These are phyloP conservation scores for Cyanocitta stelleri DNA, from an alignment of 2,113 vertebrate species.

Conservation along the genomic window DNA sequence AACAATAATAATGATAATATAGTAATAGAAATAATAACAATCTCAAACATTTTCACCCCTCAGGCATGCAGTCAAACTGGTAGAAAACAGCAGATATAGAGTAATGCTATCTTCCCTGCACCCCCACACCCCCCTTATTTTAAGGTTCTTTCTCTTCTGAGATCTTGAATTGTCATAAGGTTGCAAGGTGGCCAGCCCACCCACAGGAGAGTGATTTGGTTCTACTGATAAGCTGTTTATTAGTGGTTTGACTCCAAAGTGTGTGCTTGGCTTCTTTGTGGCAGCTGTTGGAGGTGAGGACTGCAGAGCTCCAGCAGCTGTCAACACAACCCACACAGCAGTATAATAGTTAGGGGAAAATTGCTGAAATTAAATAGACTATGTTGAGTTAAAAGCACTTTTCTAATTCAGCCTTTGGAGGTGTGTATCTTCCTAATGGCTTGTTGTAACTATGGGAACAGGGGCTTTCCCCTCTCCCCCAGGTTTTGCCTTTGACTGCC, in stretches of 20 bases:
- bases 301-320: neutral
- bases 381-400: constrained; percentile 13
- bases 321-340: neutral
- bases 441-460: constrained; percentile 68
- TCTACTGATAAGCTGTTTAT: neutral
- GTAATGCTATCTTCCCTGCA: neutral
- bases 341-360: neutral
- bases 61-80: neutral
- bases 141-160: neutral
- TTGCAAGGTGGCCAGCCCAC: neutral
- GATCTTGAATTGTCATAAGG: neutral
- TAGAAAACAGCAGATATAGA: neutral
- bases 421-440: neutral
- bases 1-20: neutral
- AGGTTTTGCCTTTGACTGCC: constrained; percentile 50
- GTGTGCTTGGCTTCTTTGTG: neutral
- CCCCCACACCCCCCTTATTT: neutral
- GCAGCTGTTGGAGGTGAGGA: neutral
- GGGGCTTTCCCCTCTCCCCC: constrained; percentile 23
- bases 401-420: neutral
- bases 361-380: constrained; percentile 3
- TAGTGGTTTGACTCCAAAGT: neutral
- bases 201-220: neutral
- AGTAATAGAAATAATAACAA: neutral
- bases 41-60: neutral